These are phyloP conservation scores for Sarcophaga rosellei DNA, from an alignment of 2,888 invertebrate species.

Conservation along the genomic window DNA sequence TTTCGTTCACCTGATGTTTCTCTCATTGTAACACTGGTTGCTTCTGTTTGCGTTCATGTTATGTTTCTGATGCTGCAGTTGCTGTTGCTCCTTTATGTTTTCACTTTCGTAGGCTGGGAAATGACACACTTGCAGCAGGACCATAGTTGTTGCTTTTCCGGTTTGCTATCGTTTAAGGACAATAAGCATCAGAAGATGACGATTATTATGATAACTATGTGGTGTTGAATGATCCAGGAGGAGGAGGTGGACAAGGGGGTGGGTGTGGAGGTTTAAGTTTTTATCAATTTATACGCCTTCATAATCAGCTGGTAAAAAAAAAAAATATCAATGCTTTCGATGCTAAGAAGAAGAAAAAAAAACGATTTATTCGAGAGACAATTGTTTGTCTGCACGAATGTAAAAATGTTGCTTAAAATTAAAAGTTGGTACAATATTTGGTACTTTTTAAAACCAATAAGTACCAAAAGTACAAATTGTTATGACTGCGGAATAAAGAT, in stretches of 20 bases:
- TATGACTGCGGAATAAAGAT: too few species aligned
- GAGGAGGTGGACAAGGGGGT: not conserved
- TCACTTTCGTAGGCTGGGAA: slow-evolving; percentile 59
- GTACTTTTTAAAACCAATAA: slow-evolving; percentile 18
- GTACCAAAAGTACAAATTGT: not conserved
- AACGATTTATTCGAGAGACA: not conserved
- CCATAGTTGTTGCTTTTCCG: slow-evolving; percentile 11
- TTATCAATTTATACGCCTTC: slow-evolving; percentile 66
- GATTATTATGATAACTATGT: slow-evolving; percentile 39
- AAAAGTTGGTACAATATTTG: not conserved
- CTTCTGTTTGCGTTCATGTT: slow-evolving; percentile 10
- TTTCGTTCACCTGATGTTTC: slow-evolving; percentile 70
- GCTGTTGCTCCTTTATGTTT: slow-evolving; percentile 15
- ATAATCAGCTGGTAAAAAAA: slow-evolving; percentile 54
- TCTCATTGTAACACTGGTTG: slow-evolving; percentile 65
- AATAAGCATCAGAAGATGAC: slow-evolving; percentile 23
- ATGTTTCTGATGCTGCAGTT: slow-evolving; percentile 37
- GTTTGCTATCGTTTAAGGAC: slow-evolving; percentile 36
- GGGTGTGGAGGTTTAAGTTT: slow-evolving; percentile 17
- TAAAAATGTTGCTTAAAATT: not conserved
- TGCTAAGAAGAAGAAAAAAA: not conserved
- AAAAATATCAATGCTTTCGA: slow-evolving; percentile 22
- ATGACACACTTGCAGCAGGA: slow-evolving; percentile 56
- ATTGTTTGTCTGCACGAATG: not conserved
- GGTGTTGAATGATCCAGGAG: not conserved